Percentiles rank a stretch among this genome's conserved stretches.
Conservation (phyloP, 2,797 vertebrate species). For the Garrulus glandarius region DNA sequence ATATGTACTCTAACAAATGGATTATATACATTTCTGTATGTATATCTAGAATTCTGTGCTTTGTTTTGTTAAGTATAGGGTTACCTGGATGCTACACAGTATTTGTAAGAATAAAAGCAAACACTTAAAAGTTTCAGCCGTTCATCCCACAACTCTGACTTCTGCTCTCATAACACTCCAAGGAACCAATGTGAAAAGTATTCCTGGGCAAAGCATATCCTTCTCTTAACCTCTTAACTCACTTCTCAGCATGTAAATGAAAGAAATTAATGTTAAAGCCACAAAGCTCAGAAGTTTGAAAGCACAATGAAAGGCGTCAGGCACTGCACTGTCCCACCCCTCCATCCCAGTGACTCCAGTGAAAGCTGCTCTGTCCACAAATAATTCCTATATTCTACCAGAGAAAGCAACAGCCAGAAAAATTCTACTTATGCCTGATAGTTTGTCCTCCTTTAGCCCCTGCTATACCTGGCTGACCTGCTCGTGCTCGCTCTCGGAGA, state of each 20-base stretch:
- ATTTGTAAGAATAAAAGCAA: background rate
- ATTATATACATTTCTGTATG: background rate
- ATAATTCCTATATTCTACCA: background rate
- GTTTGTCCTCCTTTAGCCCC: background rate
- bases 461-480: background rate
- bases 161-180: background rate
- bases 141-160: background rate
- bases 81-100: background rate
- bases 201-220: background rate
- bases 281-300: background rate
- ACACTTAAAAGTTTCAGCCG: background rate
- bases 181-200: background rate
- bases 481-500: background rate
- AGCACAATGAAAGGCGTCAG: background rate
- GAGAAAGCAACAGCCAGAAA: background rate
- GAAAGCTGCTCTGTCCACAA: background rate
- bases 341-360: fast-evolving
- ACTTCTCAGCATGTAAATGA: background rate
- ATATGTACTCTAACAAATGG: background rate
- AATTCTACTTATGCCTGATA: background rate
- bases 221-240: background rate
- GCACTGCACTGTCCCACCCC: background rate
- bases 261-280: background rate
- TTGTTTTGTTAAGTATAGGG: background rate
- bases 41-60: background rate